Conservation (phyloP, 1,140 invertebrate genomes). For the Trinorchestia longiramus region DNA sequence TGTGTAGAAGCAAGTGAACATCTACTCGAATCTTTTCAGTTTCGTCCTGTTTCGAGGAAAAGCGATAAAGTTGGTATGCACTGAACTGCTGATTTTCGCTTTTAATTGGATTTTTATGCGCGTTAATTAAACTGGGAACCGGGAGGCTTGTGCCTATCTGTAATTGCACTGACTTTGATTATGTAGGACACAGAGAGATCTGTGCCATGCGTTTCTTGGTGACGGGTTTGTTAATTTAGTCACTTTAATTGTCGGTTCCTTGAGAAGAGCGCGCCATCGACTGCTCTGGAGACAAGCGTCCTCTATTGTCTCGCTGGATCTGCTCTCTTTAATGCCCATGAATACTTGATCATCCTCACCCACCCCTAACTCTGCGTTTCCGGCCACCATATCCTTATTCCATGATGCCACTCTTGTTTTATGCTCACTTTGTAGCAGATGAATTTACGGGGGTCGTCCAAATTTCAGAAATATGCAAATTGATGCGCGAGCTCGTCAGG, state of each 20-base stretch:
- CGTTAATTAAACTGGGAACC: not conserved
- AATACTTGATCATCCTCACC: conserved; percentile 40
- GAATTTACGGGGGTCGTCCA: not conserved
- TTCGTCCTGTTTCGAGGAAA: not conserved
- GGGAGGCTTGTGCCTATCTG: not conserved
- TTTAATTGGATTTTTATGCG: not conserved
- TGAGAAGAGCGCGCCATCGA: conserved; percentile 33
- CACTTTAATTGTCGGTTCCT: conserved; percentile 34
- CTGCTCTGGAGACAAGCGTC: conserved; percentile 15
- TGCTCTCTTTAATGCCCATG: conserved; percentile 44
- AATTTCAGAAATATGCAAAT: not conserved
- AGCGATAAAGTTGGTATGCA: not conserved
- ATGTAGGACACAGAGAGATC: not conserved
- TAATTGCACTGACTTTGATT: conserved; percentile 29
- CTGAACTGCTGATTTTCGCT: not conserved
- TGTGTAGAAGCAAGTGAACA: not conserved
- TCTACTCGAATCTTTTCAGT: not conserved
- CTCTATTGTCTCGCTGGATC: conserved; percentile 5
- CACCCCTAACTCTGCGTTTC: not conserved
- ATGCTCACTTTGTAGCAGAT: not conserved
- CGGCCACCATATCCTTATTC: not conserved
- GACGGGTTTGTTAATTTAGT: conserved; percentile 21
- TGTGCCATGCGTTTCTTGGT: not conserved
- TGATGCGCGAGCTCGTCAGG: not conserved
- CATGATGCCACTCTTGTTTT: conserved; percentile 25